phyloP scores from a whole-genome alignment of 2,113 vertebrate genomes.

The Redunca redunca region DNA sequence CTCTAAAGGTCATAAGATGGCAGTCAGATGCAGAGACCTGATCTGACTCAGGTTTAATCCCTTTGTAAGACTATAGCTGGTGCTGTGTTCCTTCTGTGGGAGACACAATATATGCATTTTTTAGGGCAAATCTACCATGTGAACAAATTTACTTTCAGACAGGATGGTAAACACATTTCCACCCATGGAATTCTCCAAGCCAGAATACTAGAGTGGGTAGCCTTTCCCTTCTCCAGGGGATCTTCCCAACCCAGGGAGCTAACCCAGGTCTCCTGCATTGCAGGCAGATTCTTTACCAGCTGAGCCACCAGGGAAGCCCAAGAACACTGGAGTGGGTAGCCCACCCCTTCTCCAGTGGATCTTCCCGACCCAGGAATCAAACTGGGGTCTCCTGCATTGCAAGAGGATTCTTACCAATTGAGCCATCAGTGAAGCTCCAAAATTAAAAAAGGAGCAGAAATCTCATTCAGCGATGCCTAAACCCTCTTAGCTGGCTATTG shows the following conservation, averaged over 20 bases:
- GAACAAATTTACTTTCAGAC: neutral
- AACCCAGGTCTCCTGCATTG: neutral
- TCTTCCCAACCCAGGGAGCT: neutral
- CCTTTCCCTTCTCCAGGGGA: neutral
- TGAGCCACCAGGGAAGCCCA: neutral
- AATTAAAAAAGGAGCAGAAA: neutral
- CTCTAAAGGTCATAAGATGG: neutral
- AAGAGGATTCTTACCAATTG: neutral
- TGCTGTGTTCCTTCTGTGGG: neutral
- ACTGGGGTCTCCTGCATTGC: neutral
- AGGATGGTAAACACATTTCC: neutral
- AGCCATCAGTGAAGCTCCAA: neutral
- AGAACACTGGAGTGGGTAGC: rapidly evolving
- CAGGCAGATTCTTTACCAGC: neutral
- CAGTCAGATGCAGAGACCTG: neutral
- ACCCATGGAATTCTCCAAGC: neutral
- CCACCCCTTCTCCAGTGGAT: neutral
- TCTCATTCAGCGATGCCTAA: neutral
- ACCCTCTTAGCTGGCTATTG: neutral
- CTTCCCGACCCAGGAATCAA: neutral
- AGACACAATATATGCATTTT: neutral
- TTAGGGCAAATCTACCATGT: neutral
- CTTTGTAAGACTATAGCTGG: neutral
- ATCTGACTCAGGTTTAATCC: neutral
- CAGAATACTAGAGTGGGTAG: neutral